Evolutionary conservation across 2,113 vertebrate genomes (phyloP).

Genomic region (Colinus virginianus): DNA sequence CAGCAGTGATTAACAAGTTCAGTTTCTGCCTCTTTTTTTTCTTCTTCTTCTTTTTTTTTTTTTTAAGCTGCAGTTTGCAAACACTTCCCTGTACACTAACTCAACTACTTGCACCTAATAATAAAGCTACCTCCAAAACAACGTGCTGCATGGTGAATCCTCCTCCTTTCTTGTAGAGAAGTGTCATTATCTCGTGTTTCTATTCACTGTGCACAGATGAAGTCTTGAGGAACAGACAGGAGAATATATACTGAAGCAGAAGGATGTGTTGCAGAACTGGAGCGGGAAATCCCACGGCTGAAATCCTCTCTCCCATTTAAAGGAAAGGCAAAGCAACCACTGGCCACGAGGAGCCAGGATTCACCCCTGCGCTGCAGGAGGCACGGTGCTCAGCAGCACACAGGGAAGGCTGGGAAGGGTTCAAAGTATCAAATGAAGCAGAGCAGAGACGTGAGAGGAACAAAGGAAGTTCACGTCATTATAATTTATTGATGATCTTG

Average conservation of each 20-base stretch:
- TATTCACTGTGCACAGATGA: background rate
- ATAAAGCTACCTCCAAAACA: background rate
- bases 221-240: background rate
- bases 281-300: background rate
- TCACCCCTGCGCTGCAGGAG: background rate
- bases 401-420: background rate
- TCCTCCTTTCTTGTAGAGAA: background rate
- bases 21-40: background rate
- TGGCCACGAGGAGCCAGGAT: background rate
- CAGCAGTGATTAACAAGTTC: background rate
- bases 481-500: constrained; percentile 62
- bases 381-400: background rate
- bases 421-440: constrained; percentile 46
- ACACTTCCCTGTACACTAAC: background rate
- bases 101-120: background rate
- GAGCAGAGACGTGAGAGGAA: constrained; percentile 21
- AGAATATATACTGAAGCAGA: background rate
- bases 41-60: background rate
- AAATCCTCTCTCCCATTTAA: background rate
- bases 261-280: background rate
- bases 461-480: constrained; percentile 56
- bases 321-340: background rate
- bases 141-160: background rate
- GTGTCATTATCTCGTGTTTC: background rate
- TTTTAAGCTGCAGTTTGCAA: background rate